Percentiles rank a stretch among this genome's conserved stretches.
These are phyloP conservation scores for Endotricha flammealis DNA, from an alignment of 2,888 invertebrate genomes.

Conservation along the genomic window DNA sequence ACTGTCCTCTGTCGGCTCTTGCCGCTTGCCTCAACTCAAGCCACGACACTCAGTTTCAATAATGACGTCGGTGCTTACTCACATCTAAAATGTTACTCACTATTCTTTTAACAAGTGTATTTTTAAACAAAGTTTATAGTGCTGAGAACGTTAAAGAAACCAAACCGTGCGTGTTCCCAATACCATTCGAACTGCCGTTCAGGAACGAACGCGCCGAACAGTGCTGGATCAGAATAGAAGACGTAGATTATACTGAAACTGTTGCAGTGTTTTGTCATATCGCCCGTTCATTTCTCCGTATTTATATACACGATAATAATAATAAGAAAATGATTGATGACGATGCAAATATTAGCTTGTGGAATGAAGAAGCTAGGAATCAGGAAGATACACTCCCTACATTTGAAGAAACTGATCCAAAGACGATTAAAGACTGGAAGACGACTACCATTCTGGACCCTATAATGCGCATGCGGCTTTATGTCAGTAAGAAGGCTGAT, in stretches of 20 bases:
- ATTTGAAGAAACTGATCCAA: slow-evolving; percentile 29
- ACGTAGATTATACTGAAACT: slow-evolving; percentile 57
- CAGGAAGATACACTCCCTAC: slow-evolving; percentile 32
- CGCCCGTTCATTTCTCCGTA: slow-evolving; percentile 49
- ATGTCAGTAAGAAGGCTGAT: slow-evolving; percentile 52
- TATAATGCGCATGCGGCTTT: slow-evolving; percentile 49
- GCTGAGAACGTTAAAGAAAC: slow-evolving; percentile 30
- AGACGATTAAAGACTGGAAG: slow-evolving; percentile 51
- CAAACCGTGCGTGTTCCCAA: slow-evolving; percentile 48
- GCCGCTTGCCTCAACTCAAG: slow-evolving; percentile 38
- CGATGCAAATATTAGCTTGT: slow-evolving; percentile 54
- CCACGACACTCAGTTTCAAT: slow-evolving; percentile 59
- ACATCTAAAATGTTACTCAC: slow-evolving; percentile 70
- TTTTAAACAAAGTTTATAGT: slow-evolving; percentile 27
- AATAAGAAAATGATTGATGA: slow-evolving; percentile 58
- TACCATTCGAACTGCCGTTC: slow-evolving; percentile 58
- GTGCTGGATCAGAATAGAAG: slow-evolving; percentile 66
- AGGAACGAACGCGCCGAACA: slow-evolving; percentile 64
- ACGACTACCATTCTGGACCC: slow-evolving; percentile 56
- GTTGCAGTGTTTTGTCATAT: slow-evolving; percentile 50
- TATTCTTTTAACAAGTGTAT: slow-evolving; percentile 30
- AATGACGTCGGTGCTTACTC: slow-evolving; percentile 53
- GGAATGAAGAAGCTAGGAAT: slow-evolving; percentile 49
- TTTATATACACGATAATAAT: slow-evolving; percentile 60
- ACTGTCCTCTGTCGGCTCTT: slow-evolving; percentile 53